A percentile compares a stretch with the other conserved stretches of the same genome.
phyloP scores from a whole-genome alignment of 2,888 invertebrate species.

The Tenthredo distinguenda region DNA sequence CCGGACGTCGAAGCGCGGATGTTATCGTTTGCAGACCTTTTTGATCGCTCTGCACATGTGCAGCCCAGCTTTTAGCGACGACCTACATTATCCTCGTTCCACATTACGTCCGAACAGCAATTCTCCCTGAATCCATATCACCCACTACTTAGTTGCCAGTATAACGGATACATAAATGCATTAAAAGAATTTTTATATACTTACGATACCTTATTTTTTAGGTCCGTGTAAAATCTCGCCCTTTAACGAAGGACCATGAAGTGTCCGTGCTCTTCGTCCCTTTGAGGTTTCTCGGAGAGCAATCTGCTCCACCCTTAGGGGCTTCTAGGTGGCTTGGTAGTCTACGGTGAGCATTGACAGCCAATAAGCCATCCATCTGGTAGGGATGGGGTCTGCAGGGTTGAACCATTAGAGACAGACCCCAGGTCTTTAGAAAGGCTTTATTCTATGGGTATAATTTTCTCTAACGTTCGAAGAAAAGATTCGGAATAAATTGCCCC shows the following conservation, averaged over 20 bases:
- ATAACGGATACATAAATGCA: neutral
- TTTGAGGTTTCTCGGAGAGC: conserved; percentile 37
- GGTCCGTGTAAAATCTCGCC: conserved; percentile 1
- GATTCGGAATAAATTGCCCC: conserved; percentile 57
- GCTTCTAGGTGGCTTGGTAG: conserved; percentile 47
- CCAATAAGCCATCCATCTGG: conserved; percentile 66
- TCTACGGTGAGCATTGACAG: conserved; percentile 62
- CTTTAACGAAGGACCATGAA: neutral
- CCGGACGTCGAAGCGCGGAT: conserved; percentile 30
- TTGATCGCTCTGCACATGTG: conserved; percentile 28
- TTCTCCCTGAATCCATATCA: neutral
- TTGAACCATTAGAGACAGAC: conserved; percentile 56
- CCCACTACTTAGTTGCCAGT: neutral
- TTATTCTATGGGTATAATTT: conserved; percentile 2
- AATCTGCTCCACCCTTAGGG: conserved; percentile 41
- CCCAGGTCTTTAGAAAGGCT: conserved; percentile 32
- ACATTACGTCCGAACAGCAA: neutral
- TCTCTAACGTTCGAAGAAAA: neutral
- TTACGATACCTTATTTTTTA: neutral
- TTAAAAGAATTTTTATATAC: neutral
- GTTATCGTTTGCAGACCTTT: conserved; percentile 29
- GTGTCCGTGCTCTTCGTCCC: conserved; percentile 17
- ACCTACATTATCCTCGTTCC: neutral
- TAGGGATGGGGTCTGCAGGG: conserved; percentile 5
- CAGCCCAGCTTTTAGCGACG: neutral